Evolutionary conservation across 2,888 invertebrate species (phyloP), one percentile per base, ranked within the genome.

Genomic region (Ischnus inquisitorius): DNA sequence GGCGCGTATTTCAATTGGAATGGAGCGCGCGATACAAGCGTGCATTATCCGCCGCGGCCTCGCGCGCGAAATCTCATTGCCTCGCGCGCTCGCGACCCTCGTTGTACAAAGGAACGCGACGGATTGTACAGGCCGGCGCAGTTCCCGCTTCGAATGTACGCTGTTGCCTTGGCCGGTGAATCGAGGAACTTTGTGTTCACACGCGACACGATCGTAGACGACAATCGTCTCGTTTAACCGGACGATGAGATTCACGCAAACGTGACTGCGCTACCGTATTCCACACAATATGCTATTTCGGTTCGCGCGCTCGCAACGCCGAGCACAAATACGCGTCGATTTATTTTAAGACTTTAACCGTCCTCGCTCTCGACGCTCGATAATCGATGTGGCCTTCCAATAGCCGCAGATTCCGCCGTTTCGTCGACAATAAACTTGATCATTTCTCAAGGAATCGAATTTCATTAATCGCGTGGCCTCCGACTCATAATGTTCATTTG

Each of bases 151-250:
- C 34, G n/a, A 34, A 34, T 34, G 34, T 19, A 19, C 51, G 51
- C 8, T 51, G 16, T 51, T 51, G 51, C 51, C 16, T 16, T 19
- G 51, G 51, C 16, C 16, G 16, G 54, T 19, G 54, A 54, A 54
- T 54, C 54, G 54, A 22, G 34, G 22, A 54, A 54, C 54, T 54
- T 22, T 3, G 54, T 54, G 54, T 54, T 54, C 3, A 54, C 19
- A 54, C 54, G 22, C 1, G 54, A 54, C 54, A 54, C 54, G 22
- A 54, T 54, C 22, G 54, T 4, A 22, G 22, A 54, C 10, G 54
- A 54, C 54, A 54, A 54, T 54, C 54, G 54, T 54, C 54, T 54
- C 22, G 22, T 54, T 54, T 54, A 54, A 54, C 22, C 19, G 54
- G 22, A 22, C 22, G 54, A 54, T 22, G 54, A 54, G 54, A 22